Conservation (phyloP, 2,888 invertebrate species). For the Liposcelis brunnea region DNA sequence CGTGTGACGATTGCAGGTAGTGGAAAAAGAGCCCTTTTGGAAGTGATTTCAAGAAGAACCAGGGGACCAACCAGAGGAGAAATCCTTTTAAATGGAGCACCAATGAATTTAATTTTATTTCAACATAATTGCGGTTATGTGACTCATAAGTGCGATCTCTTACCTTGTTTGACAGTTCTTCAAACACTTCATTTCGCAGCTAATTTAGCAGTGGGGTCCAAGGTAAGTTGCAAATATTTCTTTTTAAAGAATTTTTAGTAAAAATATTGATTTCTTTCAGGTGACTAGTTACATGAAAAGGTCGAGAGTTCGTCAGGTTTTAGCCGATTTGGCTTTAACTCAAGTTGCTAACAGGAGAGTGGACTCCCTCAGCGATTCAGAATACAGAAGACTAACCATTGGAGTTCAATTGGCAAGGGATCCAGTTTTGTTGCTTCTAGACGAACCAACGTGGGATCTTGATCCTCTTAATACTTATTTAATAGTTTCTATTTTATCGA, state of each 20-base stretch:
- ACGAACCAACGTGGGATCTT: slow-evolving; percentile 87
- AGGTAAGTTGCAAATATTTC: slow-evolving; percentile 30
- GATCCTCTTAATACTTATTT: slow-evolving; percentile 91
- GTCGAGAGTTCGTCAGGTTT: slow-evolving; percentile 75
- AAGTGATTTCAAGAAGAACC: slow-evolving; percentile 72
- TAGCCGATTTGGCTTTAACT: slow-evolving; percentile 83
- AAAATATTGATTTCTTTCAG: slow-evolving; percentile 26
- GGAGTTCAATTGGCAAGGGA: slow-evolving; percentile 87
- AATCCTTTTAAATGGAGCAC: slow-evolving; percentile 73
- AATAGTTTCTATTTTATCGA: slow-evolving; percentile 83
- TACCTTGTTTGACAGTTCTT: slow-evolving; percentile 73
- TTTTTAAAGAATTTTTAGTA: not conserved
- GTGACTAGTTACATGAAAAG: slow-evolving; percentile 58
- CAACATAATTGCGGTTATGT: slow-evolving; percentile 78
- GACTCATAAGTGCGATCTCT: slow-evolving; percentile 65
- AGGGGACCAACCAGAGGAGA: slow-evolving; percentile 73
- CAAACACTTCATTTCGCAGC: slow-evolving; percentile 71
- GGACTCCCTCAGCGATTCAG: slow-evolving; percentile 70
- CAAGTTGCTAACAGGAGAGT: slow-evolving; percentile 67
- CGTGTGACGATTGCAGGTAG: slow-evolving; percentile 60
- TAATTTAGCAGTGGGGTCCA: slow-evolving; percentile 33
- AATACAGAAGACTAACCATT: slow-evolving; percentile 75
- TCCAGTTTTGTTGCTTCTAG: slow-evolving; percentile 75
- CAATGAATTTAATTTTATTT: slow-evolving; percentile 63
- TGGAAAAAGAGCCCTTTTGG: slow-evolving; percentile 84